Evolutionary conservation across 1,140 invertebrate species (phyloP), one percentile per base, ranked within the genome.

Genomic region (Patella vulgata): DNA sequence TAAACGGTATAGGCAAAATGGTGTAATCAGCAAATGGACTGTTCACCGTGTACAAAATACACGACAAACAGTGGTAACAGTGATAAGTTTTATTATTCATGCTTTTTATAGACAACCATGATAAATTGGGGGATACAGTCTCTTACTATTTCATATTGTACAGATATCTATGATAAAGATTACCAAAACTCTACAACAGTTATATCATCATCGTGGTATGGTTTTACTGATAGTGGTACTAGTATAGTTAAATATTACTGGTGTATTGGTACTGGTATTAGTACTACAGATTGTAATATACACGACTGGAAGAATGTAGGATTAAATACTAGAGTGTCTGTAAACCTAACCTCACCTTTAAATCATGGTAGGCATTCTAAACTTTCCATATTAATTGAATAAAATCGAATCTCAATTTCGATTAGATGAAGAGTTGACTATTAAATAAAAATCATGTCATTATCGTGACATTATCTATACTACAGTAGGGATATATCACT

Each of bases 181-280:
- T 71, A 63, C 36, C 64, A 71, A 48, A 67, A 53, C 51, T 47
- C 50, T 17, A 19, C 46, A 8, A 25, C 19, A n/a, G 19, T 42
- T 43, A 33, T 62, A 25, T 55, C 55, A 12, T 64, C 64, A 17
- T 57, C 40, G 11, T 71, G 68, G 68, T 52, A 60, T 50, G 64
- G 68, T 4, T 70, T 70, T 59, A 42, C 48, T 19, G 68, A 70
- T 36, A 28, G 40, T 12, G 52, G 47, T 11, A 63, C 59, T 42
- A 48, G 56, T 17, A 51, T 70, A 30, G 46, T 36, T n/a, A 48
- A 51, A 11, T 70, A 70, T 47, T 39, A 51, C 27, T 70, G 68
- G 68, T 70, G 68, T 67, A 64, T 70, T n/a, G 56, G 65, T 5
- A 36, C 39, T 4, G 60, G 54, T 6, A 33, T 30, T 3, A 42